Percentiles rank a stretch among this genome's conserved stretches.
Evolutionary conservation across 2,797 vertebrate genomes (phyloP).

Genomic region (Salarias fasciatus): DNA sequence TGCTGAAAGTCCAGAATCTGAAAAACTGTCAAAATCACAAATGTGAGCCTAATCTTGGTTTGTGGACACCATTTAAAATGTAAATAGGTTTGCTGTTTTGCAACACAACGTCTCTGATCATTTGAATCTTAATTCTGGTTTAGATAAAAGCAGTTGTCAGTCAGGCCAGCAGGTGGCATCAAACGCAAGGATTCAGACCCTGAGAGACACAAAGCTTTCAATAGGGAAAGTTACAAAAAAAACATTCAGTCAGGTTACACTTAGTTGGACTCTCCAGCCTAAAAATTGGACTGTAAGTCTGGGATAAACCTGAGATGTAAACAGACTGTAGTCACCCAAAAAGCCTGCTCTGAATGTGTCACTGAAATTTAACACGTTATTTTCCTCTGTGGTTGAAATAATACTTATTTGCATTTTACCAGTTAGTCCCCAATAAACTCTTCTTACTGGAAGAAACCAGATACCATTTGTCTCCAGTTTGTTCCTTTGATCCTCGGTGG

Average conservation of each 20-base stretch:
- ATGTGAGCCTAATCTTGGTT: conserved; percentile 6
- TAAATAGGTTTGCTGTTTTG: conserved; percentile 2
- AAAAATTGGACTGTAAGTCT: conserved; percentile 17
- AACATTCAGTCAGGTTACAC: conserved; percentile 31
- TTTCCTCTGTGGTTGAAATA: conserved; percentile 41
- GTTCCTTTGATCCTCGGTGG: no score
- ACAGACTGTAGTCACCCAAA: conserved; percentile 32
- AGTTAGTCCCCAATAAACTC: conserved; percentile 41
- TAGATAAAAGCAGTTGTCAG: conserved; percentile 36
- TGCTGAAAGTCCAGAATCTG: conserved; percentile 24
- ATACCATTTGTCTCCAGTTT: conserved; percentile 36
- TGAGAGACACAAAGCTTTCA: conserved; percentile 2
- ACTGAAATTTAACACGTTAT: conserved; percentile 11
- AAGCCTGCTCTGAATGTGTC: conserved; percentile 15
- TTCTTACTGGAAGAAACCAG: conserved; percentile 34
- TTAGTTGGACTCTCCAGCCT: conserved; percentile 17
- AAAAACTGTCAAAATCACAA: conserved; percentile 27
- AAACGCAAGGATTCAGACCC: conserved; percentile 30
- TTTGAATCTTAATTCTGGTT: conserved; percentile 33
- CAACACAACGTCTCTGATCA: conserved; percentile 11
- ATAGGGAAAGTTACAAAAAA: conserved; percentile 43
- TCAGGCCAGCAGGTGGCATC: conserved; percentile 78
- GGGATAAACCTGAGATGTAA: conserved; percentile 41
- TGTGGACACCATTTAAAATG: conserved; percentile 22
- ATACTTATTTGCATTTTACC: conserved; percentile 39